phyloP scores from a whole-genome alignment of 2,797 vertebrate species.

The Ibycter americanus region DNA sequence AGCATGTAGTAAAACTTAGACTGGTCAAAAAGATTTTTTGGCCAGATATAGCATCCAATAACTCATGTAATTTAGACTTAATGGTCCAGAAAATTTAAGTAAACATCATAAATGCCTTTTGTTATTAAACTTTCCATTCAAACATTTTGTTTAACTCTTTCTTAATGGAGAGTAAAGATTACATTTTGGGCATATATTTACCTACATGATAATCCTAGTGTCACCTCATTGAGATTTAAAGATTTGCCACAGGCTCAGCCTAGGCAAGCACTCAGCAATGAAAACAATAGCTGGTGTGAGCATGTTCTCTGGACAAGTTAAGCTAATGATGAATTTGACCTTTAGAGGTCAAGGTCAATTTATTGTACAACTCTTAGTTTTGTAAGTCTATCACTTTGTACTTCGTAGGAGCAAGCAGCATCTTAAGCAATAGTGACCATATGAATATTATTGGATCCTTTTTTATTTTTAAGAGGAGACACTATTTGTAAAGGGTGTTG shows the following conservation, averaged over 20 bases:
- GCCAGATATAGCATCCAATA: conserved; percentile 79
- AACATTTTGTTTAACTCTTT: conserved; percentile 82
- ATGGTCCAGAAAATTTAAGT: conserved; percentile 83
- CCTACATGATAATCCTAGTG: conserved; percentile 13
- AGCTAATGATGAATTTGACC: conserved; percentile 36
- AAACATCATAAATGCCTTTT: conserved; percentile 86
- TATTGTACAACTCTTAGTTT: conserved; percentile 28
- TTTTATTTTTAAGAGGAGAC: conserved; percentile 19
- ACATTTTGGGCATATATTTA: conserved; percentile 44
- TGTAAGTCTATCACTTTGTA: conserved; percentile 16
- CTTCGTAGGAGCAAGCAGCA: not conserved
- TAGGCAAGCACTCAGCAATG: not conserved
- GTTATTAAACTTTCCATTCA: conserved; percentile 82
- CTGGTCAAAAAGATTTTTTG: conserved; percentile 81
- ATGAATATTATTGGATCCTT: not conserved
- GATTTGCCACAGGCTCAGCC: not conserved
- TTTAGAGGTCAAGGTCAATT: conserved; percentile 56
- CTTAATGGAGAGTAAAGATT: conserved; percentile 72
- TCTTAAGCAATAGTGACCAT: not conserved
- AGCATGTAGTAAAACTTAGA: conserved; percentile 73
- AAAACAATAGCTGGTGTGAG: not conserved
- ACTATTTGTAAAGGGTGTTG: conserved; percentile 30
- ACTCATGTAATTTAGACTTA: conserved; percentile 81
- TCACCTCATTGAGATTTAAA: conserved; percentile 36
- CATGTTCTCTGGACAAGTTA: conserved; percentile 8